Conservation (phyloP, 2,113 vertebrate genomes). For the Camelus bactrianus region DNA sequence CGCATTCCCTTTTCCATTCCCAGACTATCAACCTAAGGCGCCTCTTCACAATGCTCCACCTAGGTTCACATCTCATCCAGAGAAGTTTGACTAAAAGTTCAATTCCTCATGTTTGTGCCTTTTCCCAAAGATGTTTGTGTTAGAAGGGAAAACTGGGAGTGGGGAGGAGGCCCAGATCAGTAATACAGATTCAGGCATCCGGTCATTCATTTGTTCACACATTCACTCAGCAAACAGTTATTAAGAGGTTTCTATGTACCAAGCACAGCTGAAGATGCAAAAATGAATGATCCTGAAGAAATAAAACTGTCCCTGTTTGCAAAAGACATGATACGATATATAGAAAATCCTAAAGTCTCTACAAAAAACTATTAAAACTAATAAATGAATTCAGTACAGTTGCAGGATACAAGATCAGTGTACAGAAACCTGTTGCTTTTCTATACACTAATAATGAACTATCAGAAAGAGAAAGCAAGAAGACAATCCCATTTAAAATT, state of each 20-base stretch:
- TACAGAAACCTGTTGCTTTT: background rate
- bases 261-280: background rate
- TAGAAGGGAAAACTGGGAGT: slow-evolving; percentile 10
- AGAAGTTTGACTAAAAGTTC: background rate
- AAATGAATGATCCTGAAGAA: background rate
- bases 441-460: background rate
- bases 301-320: background rate
- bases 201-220: background rate
- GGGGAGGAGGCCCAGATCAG: background rate
- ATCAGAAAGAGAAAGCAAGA: background rate
- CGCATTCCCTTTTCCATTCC: background rate
- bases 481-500: background rate
- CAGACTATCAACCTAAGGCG: background rate
- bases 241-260: background rate
- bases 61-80: background rate
- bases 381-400: background rate
- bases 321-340: background rate
- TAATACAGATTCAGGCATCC: background rate
- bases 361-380: background rate
- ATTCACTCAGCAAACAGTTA: background rate
- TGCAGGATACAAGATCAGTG: background rate
- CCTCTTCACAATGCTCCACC: background rate
- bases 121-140: slow-evolving; percentile 10
- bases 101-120: background rate
- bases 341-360: background rate